Conservation (phyloP, 1,140 invertebrate species). For the Brachionus rubens region DNA sequence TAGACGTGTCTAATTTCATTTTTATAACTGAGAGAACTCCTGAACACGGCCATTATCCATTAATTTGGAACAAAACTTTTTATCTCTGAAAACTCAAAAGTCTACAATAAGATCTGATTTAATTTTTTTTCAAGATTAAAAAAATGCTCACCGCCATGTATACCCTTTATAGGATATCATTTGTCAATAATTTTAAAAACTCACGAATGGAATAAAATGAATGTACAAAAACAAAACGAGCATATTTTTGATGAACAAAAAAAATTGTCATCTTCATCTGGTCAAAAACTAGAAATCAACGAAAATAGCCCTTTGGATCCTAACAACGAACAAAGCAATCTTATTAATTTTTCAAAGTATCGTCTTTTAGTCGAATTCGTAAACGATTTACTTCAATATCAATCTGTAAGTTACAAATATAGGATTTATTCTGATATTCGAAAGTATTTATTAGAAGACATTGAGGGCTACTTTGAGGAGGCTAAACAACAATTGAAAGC, state of each 20-base stretch:
- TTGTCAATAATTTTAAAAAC: constrained; percentile 8
- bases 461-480: constrained; percentile 24
- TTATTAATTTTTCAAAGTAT: constrained; percentile 44
- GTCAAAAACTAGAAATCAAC: background rate
- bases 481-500: constrained; percentile 2
- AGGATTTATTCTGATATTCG: background rate
- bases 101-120: too few relatives aligned
- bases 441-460: constrained; percentile 20
- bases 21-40: too few relatives aligned
- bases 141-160: constrained; percentile 30
- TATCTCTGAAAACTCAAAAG: too few relatives aligned
- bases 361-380: constrained; percentile 27
- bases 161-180: constrained; percentile 33
- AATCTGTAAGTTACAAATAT: constrained; percentile 27
- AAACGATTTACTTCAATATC: constrained; percentile 31
- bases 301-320: background rate
- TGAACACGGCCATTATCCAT: too few relatives aligned
- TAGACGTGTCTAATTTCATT: too few relatives aligned
- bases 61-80: background rate
- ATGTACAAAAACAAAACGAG: constrained; percentile 14
- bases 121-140: constrained; percentile 14
- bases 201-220: constrained; percentile 25
- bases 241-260: background rate
- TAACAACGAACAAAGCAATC: background rate
- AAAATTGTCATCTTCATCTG: background rate